Percentiles rank a stretch among this genome's conserved stretches.
Conservation (phyloP, 2,113 vertebrate species). For the Acanthochromis polyacanthus region DNA sequence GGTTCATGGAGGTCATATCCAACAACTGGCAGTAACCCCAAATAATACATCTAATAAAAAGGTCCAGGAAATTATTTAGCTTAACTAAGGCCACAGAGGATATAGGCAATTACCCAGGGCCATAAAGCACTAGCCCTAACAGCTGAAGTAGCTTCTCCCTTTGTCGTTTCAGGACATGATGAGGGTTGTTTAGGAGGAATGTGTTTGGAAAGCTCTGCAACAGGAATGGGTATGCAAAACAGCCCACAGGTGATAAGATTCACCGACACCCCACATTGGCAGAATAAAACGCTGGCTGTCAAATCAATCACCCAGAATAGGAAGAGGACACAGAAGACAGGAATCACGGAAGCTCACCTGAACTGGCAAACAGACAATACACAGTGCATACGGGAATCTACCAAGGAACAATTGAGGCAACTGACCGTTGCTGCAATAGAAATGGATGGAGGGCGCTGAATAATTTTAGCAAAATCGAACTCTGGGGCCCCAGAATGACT, state of each 20-base stretch:
- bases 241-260: conserved; percentile 83
- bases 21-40: conserved; percentile 65
- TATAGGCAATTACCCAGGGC: conserved; percentile 77
- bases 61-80: conserved; percentile 76
- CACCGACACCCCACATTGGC: conserved; percentile 77
- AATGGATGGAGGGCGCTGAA: neutral
- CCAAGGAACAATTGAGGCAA: conserved; percentile 52
- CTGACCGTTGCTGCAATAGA: conserved; percentile 35
- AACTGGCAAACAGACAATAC: conserved; percentile 70
- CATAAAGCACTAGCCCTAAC: conserved; percentile 73
- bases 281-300: conserved; percentile 80
- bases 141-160: conserved; percentile 76
- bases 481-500: neutral
- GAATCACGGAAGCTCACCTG: conserved; percentile 71
- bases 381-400: conserved; percentile 58
- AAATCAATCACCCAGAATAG: conserved; percentile 81
- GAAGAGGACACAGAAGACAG: conserved; percentile 67
- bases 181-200: conserved; percentile 79
- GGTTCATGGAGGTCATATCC: conserved; percentile 43
- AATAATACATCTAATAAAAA: conserved; percentile 71
- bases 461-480: neutral
- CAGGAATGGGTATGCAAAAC: conserved; percentile 74
- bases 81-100: conserved; percentile 78
- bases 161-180: conserved; percentile 76
- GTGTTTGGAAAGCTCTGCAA: conserved; percentile 74